These are phyloP conservation scores for Brachionus sp. DNA, from an alignment of 1,140 invertebrate species.

Conservation along the genomic window DNA sequence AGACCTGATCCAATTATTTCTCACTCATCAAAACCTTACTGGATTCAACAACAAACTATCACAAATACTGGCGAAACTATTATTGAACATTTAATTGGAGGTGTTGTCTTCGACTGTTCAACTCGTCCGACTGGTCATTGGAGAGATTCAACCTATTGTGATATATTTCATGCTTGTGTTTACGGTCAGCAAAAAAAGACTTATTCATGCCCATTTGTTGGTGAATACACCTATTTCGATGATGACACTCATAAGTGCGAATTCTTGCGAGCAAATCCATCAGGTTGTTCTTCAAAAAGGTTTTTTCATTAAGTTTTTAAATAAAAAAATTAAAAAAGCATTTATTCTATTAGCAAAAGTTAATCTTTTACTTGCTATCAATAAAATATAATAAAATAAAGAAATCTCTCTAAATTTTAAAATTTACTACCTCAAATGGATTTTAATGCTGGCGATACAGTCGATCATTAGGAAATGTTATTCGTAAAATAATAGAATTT, in stretches of 20 bases:
- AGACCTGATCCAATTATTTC: neutral
- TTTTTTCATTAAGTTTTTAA: neutral
- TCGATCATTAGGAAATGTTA: too few relatives aligned
- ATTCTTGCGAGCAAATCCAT: constrained; percentile 6
- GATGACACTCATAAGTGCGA: neutral
- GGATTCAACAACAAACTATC: constrained; percentile 16
- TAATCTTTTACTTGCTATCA: neutral
- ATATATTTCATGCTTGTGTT: constrained; percentile 46
- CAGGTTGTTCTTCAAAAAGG: neutral
- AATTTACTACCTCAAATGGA: too few relatives aligned
- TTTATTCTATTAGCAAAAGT: neutral
- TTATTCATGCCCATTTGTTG: constrained; percentile 22
- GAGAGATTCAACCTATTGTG: constrained; percentile 35
- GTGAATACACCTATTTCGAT: constrained; percentile 43
- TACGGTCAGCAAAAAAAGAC: constrained; percentile 26
- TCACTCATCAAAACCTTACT: neutral
- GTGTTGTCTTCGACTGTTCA: constrained; percentile 29
- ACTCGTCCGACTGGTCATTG: neutral
- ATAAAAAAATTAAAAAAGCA: neutral
- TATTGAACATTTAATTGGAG: constrained; percentile 30
- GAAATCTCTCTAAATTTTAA: too few relatives aligned
- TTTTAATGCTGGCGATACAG: too few relatives aligned
- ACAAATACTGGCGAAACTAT: neutral
- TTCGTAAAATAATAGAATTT: too few relatives aligned
- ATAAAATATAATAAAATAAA: too few relatives aligned